phyloP scores from a whole-genome alignment of 1,140 invertebrate genomes.

The Leguminivora glycinivorella region DNA sequence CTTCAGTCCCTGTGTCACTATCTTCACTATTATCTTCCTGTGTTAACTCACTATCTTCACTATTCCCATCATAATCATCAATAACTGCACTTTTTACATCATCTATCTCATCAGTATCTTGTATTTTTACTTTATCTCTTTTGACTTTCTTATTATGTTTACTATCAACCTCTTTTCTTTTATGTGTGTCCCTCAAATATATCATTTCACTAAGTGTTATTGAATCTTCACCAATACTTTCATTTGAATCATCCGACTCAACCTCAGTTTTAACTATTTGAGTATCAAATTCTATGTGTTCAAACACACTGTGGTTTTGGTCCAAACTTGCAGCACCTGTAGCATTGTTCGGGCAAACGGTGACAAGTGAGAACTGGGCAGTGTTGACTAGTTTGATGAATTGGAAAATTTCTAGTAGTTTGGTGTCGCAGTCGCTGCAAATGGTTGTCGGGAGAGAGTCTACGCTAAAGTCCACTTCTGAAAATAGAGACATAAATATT shows the following conservation, averaged over 20 bases:
- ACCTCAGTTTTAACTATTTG: neutral
- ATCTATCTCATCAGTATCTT: neutral
- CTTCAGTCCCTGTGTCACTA: neutral
- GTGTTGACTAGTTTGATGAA: conserved; percentile 1
- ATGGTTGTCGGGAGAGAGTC: neutral
- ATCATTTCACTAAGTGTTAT: neutral
- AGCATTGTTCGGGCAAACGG: neutral
- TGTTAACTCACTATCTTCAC: neutral
- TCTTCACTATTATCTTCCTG: too few species aligned
- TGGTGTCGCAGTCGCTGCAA: neutral
- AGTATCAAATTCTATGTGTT: neutral
- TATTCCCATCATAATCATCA: neutral
- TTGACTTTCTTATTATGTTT: neutral
- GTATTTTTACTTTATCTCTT: neutral
- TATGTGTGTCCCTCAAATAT: neutral
- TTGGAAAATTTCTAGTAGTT: neutral
- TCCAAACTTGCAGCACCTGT: too few species aligned
- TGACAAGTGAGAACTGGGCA: neutral
- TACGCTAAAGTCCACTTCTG: neutral
- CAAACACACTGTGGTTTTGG: neutral
- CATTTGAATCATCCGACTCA: neutral
- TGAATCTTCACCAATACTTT: neutral
- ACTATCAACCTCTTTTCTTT: neutral
- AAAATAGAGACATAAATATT: neutral
- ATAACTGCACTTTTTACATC: neutral